Evolutionary conservation across 2,888 invertebrate genomes (phyloP), one percentile per base, ranked within the genome.

Genomic region (Auanema sp.): DNA sequence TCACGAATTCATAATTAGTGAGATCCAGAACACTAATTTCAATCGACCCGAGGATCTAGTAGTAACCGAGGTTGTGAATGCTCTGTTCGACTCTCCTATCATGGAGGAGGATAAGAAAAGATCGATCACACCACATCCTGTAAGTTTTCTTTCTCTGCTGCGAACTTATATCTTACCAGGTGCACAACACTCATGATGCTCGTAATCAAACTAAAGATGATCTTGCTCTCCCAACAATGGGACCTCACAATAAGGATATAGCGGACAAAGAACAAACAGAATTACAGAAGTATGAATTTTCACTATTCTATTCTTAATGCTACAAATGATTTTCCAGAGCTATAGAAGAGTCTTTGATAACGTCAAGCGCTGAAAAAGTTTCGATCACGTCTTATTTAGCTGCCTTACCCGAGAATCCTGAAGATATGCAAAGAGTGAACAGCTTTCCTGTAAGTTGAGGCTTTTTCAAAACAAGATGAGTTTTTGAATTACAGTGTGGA

Each of bases 401-500:
- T 12, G 18, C 49, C n/a, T 23, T 62, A 10, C 56, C 56, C 2
- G 62, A 62, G 14, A 49, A 62, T 44, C 62, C 62, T 14, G 55
- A 62, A 44, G 62, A 56, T 24, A 49, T 57, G 40, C 41, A 40
- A n/a, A 56, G 57, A 21, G 40, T 25, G 47, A 18, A 52, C 10
- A 43, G 33, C 33, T 33, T 44, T 14, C 23, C 55, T 1, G 51
- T 61, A 47, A 50, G 49, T 50, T 4, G 1, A 1, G 23, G 6
- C n/a, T 54, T n/a, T 1, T 14, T 25, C 16, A 54, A 1, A 16
- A 8, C 33, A 8, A 1, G 8, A 55, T 40, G 6, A 23, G 16
- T 50, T 14, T 49, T 1, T 21, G 0, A 21, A 23, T 60, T 61
- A 12, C 12, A 67, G 67, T 53, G 62, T 10, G 72, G 72, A 10